phyloP scores from a whole-genome alignment of 2,113 vertebrate genomes.

The Parus major region DNA sequence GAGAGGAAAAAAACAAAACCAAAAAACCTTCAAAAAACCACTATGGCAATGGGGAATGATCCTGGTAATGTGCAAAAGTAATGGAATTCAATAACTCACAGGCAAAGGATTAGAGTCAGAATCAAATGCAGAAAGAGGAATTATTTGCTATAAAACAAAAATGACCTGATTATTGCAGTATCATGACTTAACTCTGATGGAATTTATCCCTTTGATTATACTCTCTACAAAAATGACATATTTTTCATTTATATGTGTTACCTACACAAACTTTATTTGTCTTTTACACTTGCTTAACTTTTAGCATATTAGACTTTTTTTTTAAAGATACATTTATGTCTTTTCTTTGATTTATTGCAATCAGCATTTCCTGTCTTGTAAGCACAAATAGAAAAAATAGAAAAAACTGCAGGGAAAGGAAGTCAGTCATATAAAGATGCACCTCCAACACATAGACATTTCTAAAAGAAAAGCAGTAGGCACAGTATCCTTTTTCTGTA shows the following conservation, averaged over 20 bases:
- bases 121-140: background rate
- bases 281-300: background rate
- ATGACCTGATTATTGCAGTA: background rate
- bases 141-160: background rate
- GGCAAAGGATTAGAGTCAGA: background rate
- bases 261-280: background rate
- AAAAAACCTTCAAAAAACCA: background rate
- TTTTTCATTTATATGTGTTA: background rate
- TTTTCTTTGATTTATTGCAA: background rate
- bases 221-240: background rate
- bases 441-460: background rate
- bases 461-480: background rate
- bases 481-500: background rate
- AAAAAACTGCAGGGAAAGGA: background rate
- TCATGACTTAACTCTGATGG: background rate
- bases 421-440: background rate
- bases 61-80: background rate
- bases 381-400: background rate
- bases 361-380: background rate
- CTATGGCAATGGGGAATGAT: background rate
- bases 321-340: fast-evolving
- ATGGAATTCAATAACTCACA: background rate
- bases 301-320: background rate
- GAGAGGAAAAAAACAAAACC: background rate
- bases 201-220: background rate